These are phyloP conservation scores for Zosterops japonicus DNA, from an alignment of 2,113 vertebrate species.

Conservation along the genomic window DNA sequence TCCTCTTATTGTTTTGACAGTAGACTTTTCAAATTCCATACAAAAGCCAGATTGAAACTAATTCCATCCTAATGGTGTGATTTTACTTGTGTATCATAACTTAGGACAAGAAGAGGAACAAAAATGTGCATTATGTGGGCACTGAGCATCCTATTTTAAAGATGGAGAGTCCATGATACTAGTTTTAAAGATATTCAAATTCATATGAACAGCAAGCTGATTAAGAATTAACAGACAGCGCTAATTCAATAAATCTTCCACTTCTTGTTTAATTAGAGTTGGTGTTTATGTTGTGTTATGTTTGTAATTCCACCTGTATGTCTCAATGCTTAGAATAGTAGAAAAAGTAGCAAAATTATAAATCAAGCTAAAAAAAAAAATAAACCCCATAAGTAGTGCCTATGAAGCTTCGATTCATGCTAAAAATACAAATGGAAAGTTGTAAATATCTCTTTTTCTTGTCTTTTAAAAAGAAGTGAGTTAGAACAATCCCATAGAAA, in stretches of 20 bases:
- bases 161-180: not conserved
- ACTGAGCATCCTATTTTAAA: not conserved
- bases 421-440: not conserved
- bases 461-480: not conserved
- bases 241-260: not conserved
- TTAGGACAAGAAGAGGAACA: not conserved
- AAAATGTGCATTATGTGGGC: not conserved
- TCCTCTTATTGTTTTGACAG: not conserved
- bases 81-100: not conserved
- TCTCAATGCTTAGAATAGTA: not conserved
- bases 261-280: not conserved
- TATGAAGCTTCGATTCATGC: not conserved
- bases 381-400: not conserved
- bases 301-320: not conserved
- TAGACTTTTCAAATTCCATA: not conserved
- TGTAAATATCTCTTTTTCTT: not conserved
- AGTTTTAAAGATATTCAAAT: not conserved
- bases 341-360: not conserved
- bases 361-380: not conserved
- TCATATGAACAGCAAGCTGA: not conserved
- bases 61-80: not conserved
- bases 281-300: not conserved
- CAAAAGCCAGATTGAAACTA: not conserved
- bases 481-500: not conserved
- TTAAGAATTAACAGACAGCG: not conserved